Evolutionary conservation across 2,113 vertebrate genomes (phyloP).

Genomic region (Pachycephala philippinensis): DNA sequence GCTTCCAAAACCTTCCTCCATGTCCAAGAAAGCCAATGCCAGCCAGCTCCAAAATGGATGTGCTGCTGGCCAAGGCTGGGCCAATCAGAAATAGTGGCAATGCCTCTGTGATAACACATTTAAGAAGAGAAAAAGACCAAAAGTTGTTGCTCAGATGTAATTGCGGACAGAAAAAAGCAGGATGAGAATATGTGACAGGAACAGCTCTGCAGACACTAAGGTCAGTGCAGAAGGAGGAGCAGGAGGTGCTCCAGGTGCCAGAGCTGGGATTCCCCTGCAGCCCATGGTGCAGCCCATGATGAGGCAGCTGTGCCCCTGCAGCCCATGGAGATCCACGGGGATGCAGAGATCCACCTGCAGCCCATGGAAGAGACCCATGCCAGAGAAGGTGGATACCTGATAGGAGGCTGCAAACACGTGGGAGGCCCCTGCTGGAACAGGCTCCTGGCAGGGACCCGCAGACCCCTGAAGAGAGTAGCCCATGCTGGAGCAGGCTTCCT

Average conservation of each 20-base stretch:
- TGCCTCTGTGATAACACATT: background rate
- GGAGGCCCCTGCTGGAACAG: background rate
- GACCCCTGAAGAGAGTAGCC: background rate
- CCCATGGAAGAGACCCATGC: rapidly evolving
- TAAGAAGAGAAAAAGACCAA: background rate
- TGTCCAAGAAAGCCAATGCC: background rate
- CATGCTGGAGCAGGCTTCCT: background rate
- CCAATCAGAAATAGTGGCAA: background rate
- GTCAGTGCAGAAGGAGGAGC: no score
- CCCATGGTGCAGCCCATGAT: background rate
- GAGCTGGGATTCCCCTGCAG: background rate
- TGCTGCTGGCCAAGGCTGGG: background rate
- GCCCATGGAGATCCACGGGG: background rate
- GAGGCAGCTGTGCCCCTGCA: background rate
- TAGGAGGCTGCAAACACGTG: background rate
- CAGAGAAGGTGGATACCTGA: background rate
- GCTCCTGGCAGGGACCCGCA: background rate
- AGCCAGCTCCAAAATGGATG: background rate
- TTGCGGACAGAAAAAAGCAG: background rate
- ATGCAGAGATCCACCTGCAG: background rate
- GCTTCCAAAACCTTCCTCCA: background rate
- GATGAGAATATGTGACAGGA: background rate
- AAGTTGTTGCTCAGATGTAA: background rate
- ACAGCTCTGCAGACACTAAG: background rate
- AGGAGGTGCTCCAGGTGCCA: background rate